Conservation (phyloP, 2,888 invertebrate species). For the Nipponacmea schrenckii region DNA sequence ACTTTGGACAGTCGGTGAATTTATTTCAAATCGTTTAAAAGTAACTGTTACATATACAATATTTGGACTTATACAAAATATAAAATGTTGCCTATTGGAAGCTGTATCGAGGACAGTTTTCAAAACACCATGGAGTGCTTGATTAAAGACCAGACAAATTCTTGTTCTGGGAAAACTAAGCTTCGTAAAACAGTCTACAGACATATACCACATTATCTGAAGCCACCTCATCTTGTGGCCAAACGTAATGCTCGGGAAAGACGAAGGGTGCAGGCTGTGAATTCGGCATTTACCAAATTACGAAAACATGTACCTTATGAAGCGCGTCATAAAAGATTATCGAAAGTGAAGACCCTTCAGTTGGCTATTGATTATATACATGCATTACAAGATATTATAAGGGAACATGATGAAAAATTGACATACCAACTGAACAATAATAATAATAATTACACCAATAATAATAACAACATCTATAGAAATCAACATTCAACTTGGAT, state of each 20-base stretch:
- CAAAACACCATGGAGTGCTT: background rate
- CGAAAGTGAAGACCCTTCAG: slow-evolving; percentile 76
- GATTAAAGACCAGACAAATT: background rate
- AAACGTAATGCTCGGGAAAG: slow-evolving; percentile 75
- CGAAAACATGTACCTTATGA: slow-evolving; percentile 74
- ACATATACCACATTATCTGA: slow-evolving; percentile 69
- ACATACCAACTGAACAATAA: no score
- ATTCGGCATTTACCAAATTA: slow-evolving; percentile 73
- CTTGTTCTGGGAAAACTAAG: background rate
- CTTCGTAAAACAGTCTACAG: slow-evolving; percentile 48
- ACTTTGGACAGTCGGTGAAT: no score
- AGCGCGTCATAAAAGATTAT: slow-evolving; percentile 69
- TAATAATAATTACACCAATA: no score
- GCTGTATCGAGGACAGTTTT: background rate
- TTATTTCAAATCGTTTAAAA: no score
- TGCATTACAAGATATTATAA: slow-evolving; percentile 70
- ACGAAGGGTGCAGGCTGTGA: slow-evolving; percentile 76
- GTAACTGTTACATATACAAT: no score
- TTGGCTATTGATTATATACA: slow-evolving; percentile 75
- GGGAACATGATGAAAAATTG: slow-evolving; percentile 43
- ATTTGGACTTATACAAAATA: no score
- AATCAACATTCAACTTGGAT: no score
- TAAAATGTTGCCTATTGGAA: background rate
- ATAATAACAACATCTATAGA: no score
- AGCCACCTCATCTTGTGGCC: slow-evolving; percentile 74